Percentiles rank a stretch among this genome's conserved stretches.
These are phyloP conservation scores for Poecilia wingei DNA, from an alignment of 2,797 vertebrate species.

Conservation along the genomic window DNA sequence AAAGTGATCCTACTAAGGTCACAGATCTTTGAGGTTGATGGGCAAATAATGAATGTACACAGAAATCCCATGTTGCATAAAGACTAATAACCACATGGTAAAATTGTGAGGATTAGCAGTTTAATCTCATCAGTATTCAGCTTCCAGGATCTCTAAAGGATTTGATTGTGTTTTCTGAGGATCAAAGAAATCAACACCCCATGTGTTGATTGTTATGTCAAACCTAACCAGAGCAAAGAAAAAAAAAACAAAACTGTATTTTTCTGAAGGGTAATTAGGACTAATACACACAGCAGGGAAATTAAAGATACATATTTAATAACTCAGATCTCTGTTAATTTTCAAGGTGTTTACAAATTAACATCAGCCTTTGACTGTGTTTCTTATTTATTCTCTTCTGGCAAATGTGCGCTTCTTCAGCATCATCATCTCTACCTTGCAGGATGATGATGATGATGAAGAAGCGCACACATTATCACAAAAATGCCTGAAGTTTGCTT, in stretches of 20 bases:
- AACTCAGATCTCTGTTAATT: neutral
- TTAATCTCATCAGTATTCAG: slow-evolving; percentile 13
- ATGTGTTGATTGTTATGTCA: slow-evolving; percentile 12
- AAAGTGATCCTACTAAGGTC: neutral
- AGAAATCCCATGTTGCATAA: slow-evolving; percentile 31
- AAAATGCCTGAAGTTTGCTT: slow-evolving; percentile 19
- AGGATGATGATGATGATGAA: neutral
- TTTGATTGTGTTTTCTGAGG: slow-evolving; percentile 36
- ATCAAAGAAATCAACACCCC: slow-evolving; percentile 19
- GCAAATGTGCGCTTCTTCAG: neutral
- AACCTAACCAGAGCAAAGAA: slow-evolving; percentile 19
- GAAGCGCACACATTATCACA: neutral
- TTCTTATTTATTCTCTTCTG: neutral
- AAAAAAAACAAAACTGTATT: neutral
- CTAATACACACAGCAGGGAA: neutral
- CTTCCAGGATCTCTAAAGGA: slow-evolving; percentile 32
- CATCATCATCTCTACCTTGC: no score
- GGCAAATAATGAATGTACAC: slow-evolving; percentile 18
- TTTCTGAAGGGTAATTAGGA: slow-evolving; percentile 16
- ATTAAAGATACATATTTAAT: neutral
- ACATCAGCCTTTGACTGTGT: neutral
- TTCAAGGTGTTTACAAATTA: slow-evolving; percentile 10
- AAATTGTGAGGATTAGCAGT: slow-evolving; percentile 45
- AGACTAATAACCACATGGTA: slow-evolving; percentile 31
- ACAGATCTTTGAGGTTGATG: slow-evolving; percentile 12